Percentiles rank a stretch among this genome's conserved stretches.
These are phyloP conservation scores for Ancistrus triradiatus DNA, from an alignment of 2,113 vertebrate genomes.

Conservation along the genomic window DNA sequence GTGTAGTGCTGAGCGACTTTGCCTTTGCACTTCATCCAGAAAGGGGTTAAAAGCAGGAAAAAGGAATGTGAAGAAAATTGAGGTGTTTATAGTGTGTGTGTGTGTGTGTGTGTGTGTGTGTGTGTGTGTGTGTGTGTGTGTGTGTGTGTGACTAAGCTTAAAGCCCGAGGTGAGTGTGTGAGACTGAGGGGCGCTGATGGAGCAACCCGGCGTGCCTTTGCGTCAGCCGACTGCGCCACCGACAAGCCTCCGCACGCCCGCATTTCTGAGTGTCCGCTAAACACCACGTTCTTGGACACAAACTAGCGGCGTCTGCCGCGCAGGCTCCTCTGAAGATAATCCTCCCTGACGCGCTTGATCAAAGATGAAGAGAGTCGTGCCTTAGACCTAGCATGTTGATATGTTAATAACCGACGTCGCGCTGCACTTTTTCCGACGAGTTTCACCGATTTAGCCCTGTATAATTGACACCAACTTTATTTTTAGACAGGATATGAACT, in stretches of 20 bases:
- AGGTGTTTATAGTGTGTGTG: no score
- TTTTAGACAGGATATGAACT: no score
- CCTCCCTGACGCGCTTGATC: not conserved
- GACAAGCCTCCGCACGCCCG: conserved; percentile 63
- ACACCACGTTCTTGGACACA: conserved; percentile 27
- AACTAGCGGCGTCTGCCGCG: conserved; percentile 16
- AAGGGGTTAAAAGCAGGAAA: conserved; percentile 73
- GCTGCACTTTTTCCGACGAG: no score
- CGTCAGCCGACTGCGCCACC: conserved; percentile 1
- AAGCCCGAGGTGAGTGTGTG: no score
- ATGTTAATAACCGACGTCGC: no score
- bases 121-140: no score
- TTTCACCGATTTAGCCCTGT: no score
- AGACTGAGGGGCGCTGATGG: not conserved
- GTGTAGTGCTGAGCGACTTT: conserved; percentile 80
- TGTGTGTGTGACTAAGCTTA: no score
- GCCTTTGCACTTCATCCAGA: conserved; percentile 99
- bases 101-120: no score
- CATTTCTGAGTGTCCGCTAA: conserved; percentile 37
- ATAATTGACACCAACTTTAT: no score
- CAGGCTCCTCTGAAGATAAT: conserved; percentile 10
- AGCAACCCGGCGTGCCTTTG: conserved; percentile 1
- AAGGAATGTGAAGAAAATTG: no score
- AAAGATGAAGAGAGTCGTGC: not conserved
- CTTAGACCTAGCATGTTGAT: no score